Base-by-base conservation (phyloP, 2,888 invertebrate genomes). In the Platypus cylindrus region DNA sequence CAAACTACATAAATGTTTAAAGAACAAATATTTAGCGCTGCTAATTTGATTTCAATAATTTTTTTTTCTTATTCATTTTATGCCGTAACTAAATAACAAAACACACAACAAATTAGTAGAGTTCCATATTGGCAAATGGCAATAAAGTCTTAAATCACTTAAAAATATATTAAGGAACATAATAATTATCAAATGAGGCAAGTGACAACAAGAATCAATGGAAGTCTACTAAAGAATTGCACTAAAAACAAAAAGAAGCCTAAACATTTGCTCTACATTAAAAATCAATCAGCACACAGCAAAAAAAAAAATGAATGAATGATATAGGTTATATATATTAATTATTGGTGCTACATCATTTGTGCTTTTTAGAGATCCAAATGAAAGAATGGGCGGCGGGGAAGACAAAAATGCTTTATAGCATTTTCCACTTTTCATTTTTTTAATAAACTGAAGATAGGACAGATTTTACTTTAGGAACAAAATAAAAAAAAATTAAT, bases 311-410 rank as follows among this genome's bases (percentile, higher is more conserved):
- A 37, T 35, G 35, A 34, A 39, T 32, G 24, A 39, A 33, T 35
- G 33, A 34, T 27, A 26, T 32, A 35, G 32, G n/a, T n/a, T n/a
- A n/a, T n/a, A n/a, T n/a, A n/a, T n/a, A n/a, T n/a, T n/a, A n/a
- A n/a, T n/a, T n/a, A n/a, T n/a, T n/a, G n/a, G 38, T 36, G 41
- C 41, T 41, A 42, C 39, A 49, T n/a, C n/a, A n/a, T 48, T 54
- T 59, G 59, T 58, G 59, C 58, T 56, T 56, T n/a, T n/a, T 52
- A 55, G 57, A 59, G 60, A 59, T 59, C 58, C 56, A 53, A 60
- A 54, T 51, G 55, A 60, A n/a, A n/a, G n/a, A n/a, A n/a, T n/a
- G n/a, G n/a, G n/a, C n/a, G n/a, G n/a, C n/a, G n/a, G n/a, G 59
- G 60, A 60, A 60, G 60, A 60, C 59, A 53, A 53, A 54, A 52